Evolutionary conservation across 2,797 vertebrate genomes (phyloP), one percentile per base, ranked within the genome.

Genomic region (Coregonus sp.): DNA sequence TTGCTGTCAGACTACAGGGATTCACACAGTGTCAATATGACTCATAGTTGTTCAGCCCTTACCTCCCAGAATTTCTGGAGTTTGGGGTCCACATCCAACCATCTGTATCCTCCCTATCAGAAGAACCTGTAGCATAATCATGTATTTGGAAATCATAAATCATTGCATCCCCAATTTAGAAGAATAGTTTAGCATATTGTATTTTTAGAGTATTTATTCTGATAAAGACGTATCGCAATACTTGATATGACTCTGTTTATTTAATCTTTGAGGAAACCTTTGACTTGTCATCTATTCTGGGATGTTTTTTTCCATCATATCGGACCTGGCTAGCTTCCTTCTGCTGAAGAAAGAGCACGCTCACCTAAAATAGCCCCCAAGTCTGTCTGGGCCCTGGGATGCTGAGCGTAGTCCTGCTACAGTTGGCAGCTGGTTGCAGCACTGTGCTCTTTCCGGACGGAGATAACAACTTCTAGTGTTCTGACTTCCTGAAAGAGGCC

Each of bases 291-390:
- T 47, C 9, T 47, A 9, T 47, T 47, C 40, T 12, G 2, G 40
- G 40, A 77, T 84, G 86, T 90, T 84, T 87, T 91, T 88, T 91
- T 88, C 75, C 87, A 88, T 85, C 73, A 74, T 52, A 82, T 77
- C 50, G 5, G 52, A 56, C 4, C 16, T n/a, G 16, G 52, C 52
- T 56, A 72, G 72, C 86, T 89, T 86, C 80, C 76, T 81, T 73
- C 77, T 72, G 75, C 81, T 78, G 72, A 78, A 70, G 85, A 89
- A 89, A 69, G 73, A 79, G 71, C 54, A 75, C 80, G 81, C 75
- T 87, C 80, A 86, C 84, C 75, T 83, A 87, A 89, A 92, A 88
- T 87, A 90, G 75, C 70, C 71, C 63, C 35, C 3, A 31, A 75
- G 73, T 87, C 75, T 56, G 16, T n/a, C 16, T 18, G 52, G 52